Conservation (phyloP, 2,113 vertebrate genomes). For the Piaya cayana region DNA sequence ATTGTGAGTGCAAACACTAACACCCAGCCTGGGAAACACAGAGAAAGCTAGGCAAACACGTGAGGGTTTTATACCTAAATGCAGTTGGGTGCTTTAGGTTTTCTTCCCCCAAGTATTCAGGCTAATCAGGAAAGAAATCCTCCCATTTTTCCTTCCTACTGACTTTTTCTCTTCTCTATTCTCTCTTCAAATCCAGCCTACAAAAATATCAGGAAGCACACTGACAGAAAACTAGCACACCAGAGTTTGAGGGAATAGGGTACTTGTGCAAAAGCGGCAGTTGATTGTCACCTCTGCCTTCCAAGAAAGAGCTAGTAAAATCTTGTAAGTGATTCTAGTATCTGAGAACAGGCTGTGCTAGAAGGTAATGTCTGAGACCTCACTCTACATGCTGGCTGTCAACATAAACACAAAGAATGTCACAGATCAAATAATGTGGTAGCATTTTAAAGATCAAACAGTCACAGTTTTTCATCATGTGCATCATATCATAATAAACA, state of each 20-base stretch:
- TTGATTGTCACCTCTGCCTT: background rate
- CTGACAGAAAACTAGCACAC: background rate
- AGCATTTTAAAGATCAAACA: slow-evolving; percentile 34
- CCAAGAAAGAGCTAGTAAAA: background rate
- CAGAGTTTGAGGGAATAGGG: background rate
- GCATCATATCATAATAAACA: background rate
- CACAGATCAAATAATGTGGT: background rate
- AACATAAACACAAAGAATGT: background rate
- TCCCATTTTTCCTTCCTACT: background rate
- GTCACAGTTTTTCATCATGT: background rate
- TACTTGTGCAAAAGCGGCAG: background rate
- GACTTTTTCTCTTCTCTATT: background rate
- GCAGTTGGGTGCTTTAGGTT: background rate
- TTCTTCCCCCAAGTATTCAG: background rate
- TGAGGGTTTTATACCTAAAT: background rate
- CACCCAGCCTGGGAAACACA: background rate
- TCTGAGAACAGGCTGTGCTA: background rate
- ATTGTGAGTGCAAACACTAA: background rate
- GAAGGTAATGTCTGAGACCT: background rate
- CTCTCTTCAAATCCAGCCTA: background rate
- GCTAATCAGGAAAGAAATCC: background rate
- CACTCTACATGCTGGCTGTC: background rate
- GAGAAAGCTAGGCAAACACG: background rate
- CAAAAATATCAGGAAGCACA: background rate
- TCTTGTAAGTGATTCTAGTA: background rate